Conservation (phyloP, 2,797 vertebrate genomes). For the Pseudomugil tenellus region DNA sequence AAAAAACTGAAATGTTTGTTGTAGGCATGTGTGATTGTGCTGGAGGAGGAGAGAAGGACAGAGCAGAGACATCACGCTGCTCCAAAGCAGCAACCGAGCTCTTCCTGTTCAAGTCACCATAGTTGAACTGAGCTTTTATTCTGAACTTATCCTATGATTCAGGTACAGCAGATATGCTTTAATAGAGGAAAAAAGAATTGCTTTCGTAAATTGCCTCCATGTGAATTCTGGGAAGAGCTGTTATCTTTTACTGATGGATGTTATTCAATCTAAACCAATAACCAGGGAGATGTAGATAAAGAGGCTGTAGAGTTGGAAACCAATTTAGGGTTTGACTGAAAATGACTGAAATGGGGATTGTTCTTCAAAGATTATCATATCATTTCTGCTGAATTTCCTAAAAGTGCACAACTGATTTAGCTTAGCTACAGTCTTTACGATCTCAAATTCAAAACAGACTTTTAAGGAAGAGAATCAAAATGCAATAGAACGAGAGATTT, state of each 20-base stretch:
- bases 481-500: not conserved
- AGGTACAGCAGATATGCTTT: constrained; percentile 9
- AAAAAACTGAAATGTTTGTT: constrained; percentile 62
- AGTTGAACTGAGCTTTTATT: constrained; percentile 44
- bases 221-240: constrained; percentile 49
- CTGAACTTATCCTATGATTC: constrained; percentile 33
- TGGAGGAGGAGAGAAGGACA: constrained; percentile 47
- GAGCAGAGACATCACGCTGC: constrained; percentile 49
- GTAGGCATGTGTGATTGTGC: constrained; percentile 58
- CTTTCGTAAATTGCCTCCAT: constrained; percentile 28
- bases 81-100: constrained; percentile 41
- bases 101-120: constrained; percentile 45
- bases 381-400: not conserved
- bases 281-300: constrained; percentile 33
- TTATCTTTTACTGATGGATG: constrained; percentile 53
- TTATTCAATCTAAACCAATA: constrained; percentile 58
- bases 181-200: not conserved
- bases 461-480: not conserved
- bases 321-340: constrained; percentile 27
- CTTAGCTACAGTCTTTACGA: not conserved
- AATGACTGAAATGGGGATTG: constrained; percentile 6
- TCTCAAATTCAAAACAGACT: not conserved
- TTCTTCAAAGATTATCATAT: constrained; percentile 17
- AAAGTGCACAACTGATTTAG: not conserved
- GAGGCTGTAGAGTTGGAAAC: constrained; percentile 18